Base-by-base conservation (phyloP, 35 echinoderm and acorn worm genomes). In the Acanthaster planci region DNA sequence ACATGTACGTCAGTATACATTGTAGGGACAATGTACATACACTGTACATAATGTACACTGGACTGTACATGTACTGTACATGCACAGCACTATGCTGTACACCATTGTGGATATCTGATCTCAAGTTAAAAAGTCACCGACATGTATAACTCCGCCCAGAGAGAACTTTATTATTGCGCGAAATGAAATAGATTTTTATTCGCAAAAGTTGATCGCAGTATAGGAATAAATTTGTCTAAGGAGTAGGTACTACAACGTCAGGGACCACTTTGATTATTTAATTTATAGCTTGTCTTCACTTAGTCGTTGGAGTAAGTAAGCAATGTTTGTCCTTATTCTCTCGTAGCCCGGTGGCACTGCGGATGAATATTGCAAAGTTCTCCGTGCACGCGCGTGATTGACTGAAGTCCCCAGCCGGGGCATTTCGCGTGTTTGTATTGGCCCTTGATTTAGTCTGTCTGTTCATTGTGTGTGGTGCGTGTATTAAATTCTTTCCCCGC, bases 21-120 rank as follows among this genome's bases (percentile, higher is more conserved):
- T n/a, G n/a, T n/a, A n/a, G n/a, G n/a, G n/a, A n/a, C n/a, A n/a
- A n/a, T n/a, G 56, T 1, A 21, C 0, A n/a, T 59, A 18, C 56
- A n/a, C 56, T 9, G 64, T 72, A 72, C 26, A 9, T 72, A 14
- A 72, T 67, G 2, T 27, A 67, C 59, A 67, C 54, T n/a, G 17
- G 56, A n/a, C 5, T 35, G 64, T 23, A 72, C 60, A 34, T 68
- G 26, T 68, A 68, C 8, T 67, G 60, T 68, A 68, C 64, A 72
- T 29, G 64, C 10, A 30, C 8, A 23, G 29, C 29, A 4, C 42
- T 12, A 12, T 27, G 10, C 19, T 14, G 64, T 72, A 30, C 64
- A 35, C 27, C 56, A 59, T 26, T 21, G 17, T 8, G 8, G 4
- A 47, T 12, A 47, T 47, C 42, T 6, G n/a, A n/a, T n/a, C 42